Conservation (phyloP, 1,140 invertebrate genomes). For the Caenorhabditis brenneri region DNA sequence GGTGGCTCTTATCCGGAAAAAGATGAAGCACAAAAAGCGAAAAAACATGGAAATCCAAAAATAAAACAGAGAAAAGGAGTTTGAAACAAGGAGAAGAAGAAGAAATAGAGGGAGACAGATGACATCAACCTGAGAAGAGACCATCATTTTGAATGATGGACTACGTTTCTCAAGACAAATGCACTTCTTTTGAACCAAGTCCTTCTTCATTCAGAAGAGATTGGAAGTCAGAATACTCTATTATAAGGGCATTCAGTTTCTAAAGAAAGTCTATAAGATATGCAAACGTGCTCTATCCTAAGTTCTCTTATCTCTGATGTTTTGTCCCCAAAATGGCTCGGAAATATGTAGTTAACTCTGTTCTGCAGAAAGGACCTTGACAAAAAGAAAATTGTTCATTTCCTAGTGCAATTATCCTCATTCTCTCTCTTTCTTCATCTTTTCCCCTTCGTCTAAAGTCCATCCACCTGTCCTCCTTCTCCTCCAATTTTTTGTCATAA, state of each 20-base stretch:
- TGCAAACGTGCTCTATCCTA: no score
- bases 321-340: not conserved
- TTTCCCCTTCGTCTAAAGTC: not conserved
- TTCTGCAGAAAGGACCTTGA: not conserved
- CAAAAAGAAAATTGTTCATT: slow-evolving; percentile 23
- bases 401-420: slow-evolving; percentile 31
- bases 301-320: not conserved
- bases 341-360: slow-evolving; percentile 3
- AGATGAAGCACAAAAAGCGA: not conserved
- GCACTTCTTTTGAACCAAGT: not conserved
- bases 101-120: not conserved
- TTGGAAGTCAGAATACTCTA: no score
- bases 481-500: not conserved
- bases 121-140: slow-evolving; percentile 14
- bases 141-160: not conserved
- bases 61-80: slow-evolving; percentile 10
- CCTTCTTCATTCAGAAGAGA: not conserved
- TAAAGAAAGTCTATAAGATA: no score
- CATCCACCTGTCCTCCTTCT: not conserved
- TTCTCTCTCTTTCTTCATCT: not conserved
- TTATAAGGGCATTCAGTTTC: no score
- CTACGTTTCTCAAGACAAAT: not conserved
- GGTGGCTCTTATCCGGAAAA: not conserved
- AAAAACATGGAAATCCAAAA: slow-evolving; percentile 25
- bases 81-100: not conserved